Percentiles rank a stretch among this genome's conserved stretches.
Conservation (phyloP, 2,888 invertebrate genomes). For the Cecidostiba fungosa region DNA sequence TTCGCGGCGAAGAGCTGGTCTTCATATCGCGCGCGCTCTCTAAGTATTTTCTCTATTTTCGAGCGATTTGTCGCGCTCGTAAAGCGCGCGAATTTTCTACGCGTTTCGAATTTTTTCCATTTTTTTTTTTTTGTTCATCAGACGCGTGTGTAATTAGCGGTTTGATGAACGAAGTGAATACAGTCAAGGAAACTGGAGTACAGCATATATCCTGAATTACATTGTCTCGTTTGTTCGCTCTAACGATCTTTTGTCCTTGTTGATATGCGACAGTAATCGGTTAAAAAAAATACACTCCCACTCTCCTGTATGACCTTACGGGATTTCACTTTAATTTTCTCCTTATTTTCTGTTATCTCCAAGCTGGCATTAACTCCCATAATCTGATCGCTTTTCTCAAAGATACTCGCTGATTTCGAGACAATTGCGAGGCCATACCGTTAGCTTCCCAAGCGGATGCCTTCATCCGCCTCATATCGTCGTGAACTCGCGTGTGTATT, state of each 20-base stretch:
- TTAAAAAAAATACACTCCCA: constrained; percentile 3
- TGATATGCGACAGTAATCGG: background rate
- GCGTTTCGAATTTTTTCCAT: background rate
- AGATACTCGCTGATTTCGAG: constrained; percentile 61
- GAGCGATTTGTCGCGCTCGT: constrained; percentile 53
- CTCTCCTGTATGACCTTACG: constrained; percentile 15
- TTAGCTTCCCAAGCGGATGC: constrained; percentile 64
- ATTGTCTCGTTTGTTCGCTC: background rate
- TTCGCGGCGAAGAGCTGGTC: constrained; percentile 54
- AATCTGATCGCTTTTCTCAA: constrained; percentile 55
- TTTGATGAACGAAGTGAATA: background rate
- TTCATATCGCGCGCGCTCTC: constrained; percentile 5
- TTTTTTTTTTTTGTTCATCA: background rate
- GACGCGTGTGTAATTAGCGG: background rate
- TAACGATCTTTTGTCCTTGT: constrained; percentile 4
- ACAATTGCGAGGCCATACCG: constrained; percentile 66
- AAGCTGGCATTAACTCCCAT: constrained; percentile 34
- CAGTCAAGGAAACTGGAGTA: background rate
- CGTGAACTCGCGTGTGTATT: background rate
- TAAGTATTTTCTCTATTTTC: constrained; percentile 13
- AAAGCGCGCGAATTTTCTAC: background rate
- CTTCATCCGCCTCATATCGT: background rate
- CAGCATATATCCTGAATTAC: background rate
- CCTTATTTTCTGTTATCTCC: constrained; percentile 38
- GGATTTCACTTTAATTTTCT: constrained; percentile 48